Base-by-base conservation (phyloP, 1,140 invertebrate species). In the Plectus sambesii region DNA sequence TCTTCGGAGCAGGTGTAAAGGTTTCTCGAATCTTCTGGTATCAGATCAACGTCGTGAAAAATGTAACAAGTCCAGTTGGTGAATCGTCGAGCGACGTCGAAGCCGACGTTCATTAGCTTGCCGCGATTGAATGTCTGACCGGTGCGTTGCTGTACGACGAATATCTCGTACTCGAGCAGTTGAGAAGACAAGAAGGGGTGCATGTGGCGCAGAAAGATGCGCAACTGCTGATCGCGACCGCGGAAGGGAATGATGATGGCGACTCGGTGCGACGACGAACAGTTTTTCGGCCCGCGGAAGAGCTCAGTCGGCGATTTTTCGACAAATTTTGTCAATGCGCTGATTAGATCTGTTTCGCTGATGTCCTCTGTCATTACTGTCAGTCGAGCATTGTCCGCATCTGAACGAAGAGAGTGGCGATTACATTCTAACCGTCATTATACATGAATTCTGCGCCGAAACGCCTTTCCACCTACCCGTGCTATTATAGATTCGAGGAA, bases 11-110 rank as follows among this genome's bases (percentile, higher is more conserved):
- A 97, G 12, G 82, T 82, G 73, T 96, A 97, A 39, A 92, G 77
- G 72, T 94, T 93, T 2, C 81, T 78, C 45, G 79, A 78, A 71
- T 85, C 85, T 55, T 92, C 76, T 8, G 90, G 90, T 47, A 96
- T 76, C 4, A 94, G 69, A 74, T 97, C 89, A 35, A 96, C 84
- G 69, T 97, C 89, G 71, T 94, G 89, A 61, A 97, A 83, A 42
- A 96, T 81, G 39, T 92, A 80, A 66, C 92, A 97, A 22, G 85
- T 80, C 58, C 58, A 67, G 15, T 68, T 52, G 41, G 69, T 69
- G 8, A 67, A 46, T 24, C 57, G 50, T 9, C 46, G 42, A 9
- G 66, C 67, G 23, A 65, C 61, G 9, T 43, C 56, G 47, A 84
- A 88, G 1, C 87, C 92, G 54, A 90, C 80, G 68, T 97, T 96